phyloP scores from a whole-genome alignment of 2,797 vertebrate species.

The Sitta carolinensis region DNA sequence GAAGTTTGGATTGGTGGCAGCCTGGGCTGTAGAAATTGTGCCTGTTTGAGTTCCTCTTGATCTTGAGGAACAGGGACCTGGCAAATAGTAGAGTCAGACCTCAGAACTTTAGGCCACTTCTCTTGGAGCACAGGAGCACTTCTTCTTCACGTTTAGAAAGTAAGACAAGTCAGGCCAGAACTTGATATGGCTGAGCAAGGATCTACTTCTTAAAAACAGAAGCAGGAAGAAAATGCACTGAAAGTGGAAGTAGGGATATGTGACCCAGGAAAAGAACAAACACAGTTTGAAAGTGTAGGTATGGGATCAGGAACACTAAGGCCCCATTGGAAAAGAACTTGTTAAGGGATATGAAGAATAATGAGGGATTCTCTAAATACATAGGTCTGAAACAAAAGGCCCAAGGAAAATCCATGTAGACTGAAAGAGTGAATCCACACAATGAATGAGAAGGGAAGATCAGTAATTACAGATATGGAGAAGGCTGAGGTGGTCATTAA shows the following conservation, averaged over 20 bases:
- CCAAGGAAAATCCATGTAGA: not conserved
- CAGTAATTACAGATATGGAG: not conserved
- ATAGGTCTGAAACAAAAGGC: not conserved
- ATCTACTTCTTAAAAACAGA: not conserved
- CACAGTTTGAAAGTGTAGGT: not conserved
- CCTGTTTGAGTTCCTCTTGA: not conserved
- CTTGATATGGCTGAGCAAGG: not conserved
- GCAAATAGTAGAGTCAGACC: not conserved
- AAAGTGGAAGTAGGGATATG: not conserved
- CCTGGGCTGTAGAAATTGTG: no score
- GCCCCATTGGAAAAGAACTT: not conserved
- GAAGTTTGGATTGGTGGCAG: not conserved
- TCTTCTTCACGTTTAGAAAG: not conserved
- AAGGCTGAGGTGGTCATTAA: not conserved
- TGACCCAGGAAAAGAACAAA: not conserved
- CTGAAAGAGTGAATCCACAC: rapidly evolving
- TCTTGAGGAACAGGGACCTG: not conserved
- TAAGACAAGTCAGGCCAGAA: not conserved
- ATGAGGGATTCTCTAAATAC: not conserved
- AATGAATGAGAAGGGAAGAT: not conserved
- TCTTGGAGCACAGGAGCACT: not conserved
- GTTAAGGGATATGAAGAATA: not conserved
- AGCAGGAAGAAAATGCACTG: not conserved
- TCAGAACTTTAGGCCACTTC: not conserved
- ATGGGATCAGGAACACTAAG: not conserved